phyloP scores from a whole-genome alignment of 2,113 vertebrate species.

The Rallus limicola region DNA sequence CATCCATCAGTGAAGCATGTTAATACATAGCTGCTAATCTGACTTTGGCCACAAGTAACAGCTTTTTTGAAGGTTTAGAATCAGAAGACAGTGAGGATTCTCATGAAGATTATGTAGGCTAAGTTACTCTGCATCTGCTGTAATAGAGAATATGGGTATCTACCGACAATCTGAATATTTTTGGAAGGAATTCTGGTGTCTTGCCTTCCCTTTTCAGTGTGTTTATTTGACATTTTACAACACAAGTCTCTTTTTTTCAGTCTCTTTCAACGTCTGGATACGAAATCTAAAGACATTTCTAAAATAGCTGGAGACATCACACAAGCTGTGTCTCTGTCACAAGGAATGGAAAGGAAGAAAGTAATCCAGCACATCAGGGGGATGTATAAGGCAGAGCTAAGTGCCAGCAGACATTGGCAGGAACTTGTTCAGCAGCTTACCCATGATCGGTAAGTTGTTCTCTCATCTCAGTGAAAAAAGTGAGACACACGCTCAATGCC shows the following conservation, averaged over 20 bases:
- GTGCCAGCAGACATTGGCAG: conserved; percentile 95
- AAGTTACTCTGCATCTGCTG: not conserved
- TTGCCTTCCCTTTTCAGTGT: not conserved
- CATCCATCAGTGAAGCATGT: not conserved
- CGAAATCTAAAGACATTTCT: conserved; percentile 95
- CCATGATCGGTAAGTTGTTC: conserved; percentile 84
- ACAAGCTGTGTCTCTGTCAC: conserved; percentile 91
- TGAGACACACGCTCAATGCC: not conserved
- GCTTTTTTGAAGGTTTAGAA: not conserved
- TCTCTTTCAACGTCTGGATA: conserved; percentile 93
- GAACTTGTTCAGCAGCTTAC: conserved; percentile 95
- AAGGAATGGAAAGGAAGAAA: conserved; percentile 97
- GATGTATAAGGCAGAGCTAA: conserved; percentile 93
- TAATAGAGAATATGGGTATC: not conserved
- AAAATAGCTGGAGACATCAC: conserved; percentile 97
- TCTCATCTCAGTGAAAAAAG: not conserved
- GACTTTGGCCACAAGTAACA: not conserved
- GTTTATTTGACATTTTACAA: not conserved
- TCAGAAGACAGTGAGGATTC: not conserved
- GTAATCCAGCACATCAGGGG: conserved; percentile 96
- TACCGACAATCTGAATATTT: not conserved
- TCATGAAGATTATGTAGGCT: not conserved
- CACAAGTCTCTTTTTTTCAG: conserved; percentile 64
- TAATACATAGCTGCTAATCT: not conserved
- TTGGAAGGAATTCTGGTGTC: not conserved